These are phyloP conservation scores for Eulemur rubriventer DNA, from an alignment of 2,797 vertebrate species.

Conservation along the genomic window DNA sequence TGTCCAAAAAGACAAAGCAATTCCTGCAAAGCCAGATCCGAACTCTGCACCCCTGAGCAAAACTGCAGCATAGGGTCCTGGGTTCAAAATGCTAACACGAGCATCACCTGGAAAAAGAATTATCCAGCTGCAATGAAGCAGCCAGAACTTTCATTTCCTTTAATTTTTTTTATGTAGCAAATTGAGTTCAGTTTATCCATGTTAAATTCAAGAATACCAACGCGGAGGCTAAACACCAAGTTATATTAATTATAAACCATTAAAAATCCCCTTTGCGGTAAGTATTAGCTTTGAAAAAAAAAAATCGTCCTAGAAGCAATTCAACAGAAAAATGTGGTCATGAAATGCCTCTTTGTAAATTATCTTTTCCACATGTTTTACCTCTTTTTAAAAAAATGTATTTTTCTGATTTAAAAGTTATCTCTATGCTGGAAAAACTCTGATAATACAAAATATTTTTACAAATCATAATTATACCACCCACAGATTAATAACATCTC, in stretches of 20 bases:
- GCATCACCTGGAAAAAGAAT: background rate
- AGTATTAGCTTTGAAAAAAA: slow-evolving; percentile 48
- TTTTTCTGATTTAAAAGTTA: background rate
- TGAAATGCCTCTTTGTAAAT: slow-evolving; percentile 15
- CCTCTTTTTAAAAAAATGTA: background rate
- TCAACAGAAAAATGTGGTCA: slow-evolving; percentile 72
- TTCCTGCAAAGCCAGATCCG: background rate
- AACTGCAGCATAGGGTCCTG: accelerated
- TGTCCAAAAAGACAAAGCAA: background rate
- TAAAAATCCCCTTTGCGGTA: slow-evolving; percentile 81
- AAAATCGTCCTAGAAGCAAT: slow-evolving; percentile 82
- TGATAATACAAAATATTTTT: background rate
- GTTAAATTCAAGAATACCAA: slow-evolving; percentile 67
- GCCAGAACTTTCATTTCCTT: slow-evolving; percentile 39
- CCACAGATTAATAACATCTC: background rate
- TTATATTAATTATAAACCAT: slow-evolving; percentile 79
- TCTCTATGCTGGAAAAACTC: background rate
- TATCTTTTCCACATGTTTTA: background rate
- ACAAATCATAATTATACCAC: background rate
- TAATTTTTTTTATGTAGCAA: slow-evolving; percentile 51
- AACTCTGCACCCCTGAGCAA: background rate
- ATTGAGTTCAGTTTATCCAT: slow-evolving; percentile 65
- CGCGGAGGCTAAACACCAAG: slow-evolving; percentile 72
- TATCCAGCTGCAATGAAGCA: background rate
- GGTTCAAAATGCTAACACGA: background rate